Base-by-base conservation (phyloP, 2,797 vertebrate species). In the Uromys caudimaculatus region DNA sequence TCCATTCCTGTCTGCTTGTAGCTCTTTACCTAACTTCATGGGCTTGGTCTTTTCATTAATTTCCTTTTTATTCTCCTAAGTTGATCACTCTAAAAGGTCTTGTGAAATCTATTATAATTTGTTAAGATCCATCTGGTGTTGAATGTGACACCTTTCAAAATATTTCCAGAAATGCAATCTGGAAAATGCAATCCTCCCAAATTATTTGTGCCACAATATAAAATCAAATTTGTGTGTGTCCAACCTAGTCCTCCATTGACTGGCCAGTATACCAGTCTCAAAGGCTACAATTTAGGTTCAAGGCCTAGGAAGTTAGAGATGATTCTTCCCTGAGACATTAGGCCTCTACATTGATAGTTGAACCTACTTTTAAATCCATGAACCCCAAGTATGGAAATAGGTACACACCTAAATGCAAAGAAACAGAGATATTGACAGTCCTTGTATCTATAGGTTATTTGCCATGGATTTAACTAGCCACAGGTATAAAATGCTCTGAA, bases 21-120 rank as follows among this genome's bases (percentile, higher is more conserved):
- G 54, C 64, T n/a, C 23, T 94, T 92, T 84, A 85, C 17, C 23
- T 96, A 41, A 27, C 92, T 56, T 93, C 44, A 90, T 13, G 78
- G 79, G 1, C 75, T 92, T 91, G 32, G 52, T 78, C 13, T 73
- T 94, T 90, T 89, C 41, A 56, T 54, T 88, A 69, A 85, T 91
- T 94, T 92, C 9, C 41, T n/a, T 86, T 95, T 90, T 88, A 60
- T 41, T 95, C 47, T 93, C 84, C 44, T 83, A 77, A 91, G 14
- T 69, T 21, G 3, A 60, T 86, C 41, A 56, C 73, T 89, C 12
- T 56, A 67, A 29, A 81, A 75, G 67, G 50, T 2, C 27, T 84
- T 89, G 78, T 81, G 62, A 92, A 93, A 82, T 91, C 35, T 29
- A 21, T 50, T 89, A 41, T 82, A 81, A 50, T 87, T 24, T 50